A percentile compares a stretch with the other conserved stretches of the same genome.
Evolutionary conservation across 2,888 invertebrate genomes (phyloP).

Genomic region (Pandemis corylana): DNA sequence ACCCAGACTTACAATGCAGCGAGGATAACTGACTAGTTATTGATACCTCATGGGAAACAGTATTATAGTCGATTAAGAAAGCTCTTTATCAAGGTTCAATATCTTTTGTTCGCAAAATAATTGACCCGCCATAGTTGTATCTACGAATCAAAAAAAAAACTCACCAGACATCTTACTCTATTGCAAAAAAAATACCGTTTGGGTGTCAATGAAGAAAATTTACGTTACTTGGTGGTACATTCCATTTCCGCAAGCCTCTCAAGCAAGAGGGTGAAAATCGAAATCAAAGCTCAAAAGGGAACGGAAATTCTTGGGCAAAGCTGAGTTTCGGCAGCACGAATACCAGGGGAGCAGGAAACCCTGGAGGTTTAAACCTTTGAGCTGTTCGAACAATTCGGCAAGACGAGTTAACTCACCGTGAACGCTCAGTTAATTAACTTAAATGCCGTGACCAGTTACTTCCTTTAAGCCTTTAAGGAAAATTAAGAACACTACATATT

Average conservation of each 20-base stretch:
- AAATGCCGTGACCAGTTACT: neutral
- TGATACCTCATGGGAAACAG: no score
- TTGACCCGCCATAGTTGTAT: no score
- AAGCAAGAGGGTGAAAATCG: neutral
- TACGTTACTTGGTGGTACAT: neutral
- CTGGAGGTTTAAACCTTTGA: neutral
- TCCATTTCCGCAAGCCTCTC: neutral
- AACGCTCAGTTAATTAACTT: neutral
- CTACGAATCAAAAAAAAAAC: no score
- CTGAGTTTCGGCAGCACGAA: neutral
- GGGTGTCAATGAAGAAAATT: no score
- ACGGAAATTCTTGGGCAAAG: conserved; percentile 8
- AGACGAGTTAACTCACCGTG: conserved; percentile 9
- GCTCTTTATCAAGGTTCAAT: no score
- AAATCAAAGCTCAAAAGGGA: conserved; percentile 9
- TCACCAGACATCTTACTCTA: no score
- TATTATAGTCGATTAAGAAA: no score
- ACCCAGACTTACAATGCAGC: no score
- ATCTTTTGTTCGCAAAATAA: no score
- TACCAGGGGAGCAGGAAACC: conserved; percentile 6
- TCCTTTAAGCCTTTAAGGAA: neutral
- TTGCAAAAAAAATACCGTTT: no score
- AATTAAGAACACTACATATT: neutral
- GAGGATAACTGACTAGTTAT: no score
- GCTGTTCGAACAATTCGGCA: neutral